Conservation (phyloP, 1,140 invertebrate species). For the Eriosoma lanigerum region DNA sequence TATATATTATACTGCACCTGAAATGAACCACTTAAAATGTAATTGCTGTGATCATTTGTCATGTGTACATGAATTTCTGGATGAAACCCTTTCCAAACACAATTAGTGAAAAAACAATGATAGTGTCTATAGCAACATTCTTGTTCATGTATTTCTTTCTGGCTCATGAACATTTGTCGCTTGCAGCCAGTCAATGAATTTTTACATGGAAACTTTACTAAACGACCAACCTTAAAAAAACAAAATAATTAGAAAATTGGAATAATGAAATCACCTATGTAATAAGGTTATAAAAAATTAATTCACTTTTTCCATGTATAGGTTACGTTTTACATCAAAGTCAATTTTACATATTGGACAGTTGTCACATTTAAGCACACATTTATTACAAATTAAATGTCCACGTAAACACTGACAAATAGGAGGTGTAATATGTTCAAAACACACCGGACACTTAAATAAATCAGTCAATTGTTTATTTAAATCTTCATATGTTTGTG, state of each 20-base stretch:
- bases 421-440: conserved; percentile 56
- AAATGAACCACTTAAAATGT: conserved; percentile 52
- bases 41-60: conserved; percentile 51
- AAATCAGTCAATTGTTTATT: conserved; percentile 54
- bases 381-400: conserved; percentile 55
- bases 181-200: conserved; percentile 54
- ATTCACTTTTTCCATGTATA: conserved; percentile 55
- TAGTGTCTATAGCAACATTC: conserved; percentile 55
- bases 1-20: conserved; percentile 44
- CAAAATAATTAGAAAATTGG: not conserved
- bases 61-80: conserved; percentile 54
- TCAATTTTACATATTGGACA: conserved; percentile 55
- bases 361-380: conserved; percentile 52
- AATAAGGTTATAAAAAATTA: not conserved
- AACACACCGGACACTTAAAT: conserved; percentile 57
- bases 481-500: conserved; percentile 52
- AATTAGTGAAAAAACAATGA: conserved; percentile 54
- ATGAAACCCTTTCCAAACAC: conserved; percentile 55
- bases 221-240: conserved; percentile 54
- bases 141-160: conserved; percentile 55
- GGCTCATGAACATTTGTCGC: conserved; percentile 52
- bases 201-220: conserved; percentile 55
- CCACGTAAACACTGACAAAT: conserved; percentile 56
- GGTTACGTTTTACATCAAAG: conserved; percentile 54
- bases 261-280: too few species aligned